Conservation (phyloP, 2,888 invertebrate species). For the Drymonia ruficornis region DNA sequence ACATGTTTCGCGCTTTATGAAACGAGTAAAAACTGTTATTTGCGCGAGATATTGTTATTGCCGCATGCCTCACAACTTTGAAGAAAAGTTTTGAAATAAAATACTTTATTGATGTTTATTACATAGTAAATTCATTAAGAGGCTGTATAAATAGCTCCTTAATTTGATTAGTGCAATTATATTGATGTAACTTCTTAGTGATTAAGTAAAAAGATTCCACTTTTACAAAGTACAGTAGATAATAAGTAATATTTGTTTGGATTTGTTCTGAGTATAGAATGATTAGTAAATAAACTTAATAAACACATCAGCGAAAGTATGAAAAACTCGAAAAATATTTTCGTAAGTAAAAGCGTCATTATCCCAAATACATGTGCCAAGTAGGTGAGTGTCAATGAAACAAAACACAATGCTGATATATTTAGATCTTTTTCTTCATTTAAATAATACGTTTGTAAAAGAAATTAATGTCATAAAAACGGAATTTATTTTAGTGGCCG, state of each 20-base stretch:
- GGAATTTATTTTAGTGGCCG: conserved; percentile 38
- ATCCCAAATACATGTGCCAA: conserved; percentile 63
- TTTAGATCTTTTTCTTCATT: conserved; percentile 36
- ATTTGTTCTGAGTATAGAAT: background rate
- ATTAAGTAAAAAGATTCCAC: background rate
- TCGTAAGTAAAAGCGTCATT: conserved; percentile 49
- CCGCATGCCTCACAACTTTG: conserved; percentile 12
- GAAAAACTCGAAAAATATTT: conserved; percentile 43
- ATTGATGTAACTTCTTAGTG: background rate
- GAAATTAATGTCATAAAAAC: conserved; percentile 47
- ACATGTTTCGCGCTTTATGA: conserved; percentile 38
- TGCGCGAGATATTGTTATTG: conserved; percentile 16
- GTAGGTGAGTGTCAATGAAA: conserved; percentile 76
- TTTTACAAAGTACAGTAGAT: too few relatives aligned
- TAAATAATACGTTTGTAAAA: conserved; percentile 32
- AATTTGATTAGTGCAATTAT: background rate
- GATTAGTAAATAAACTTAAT: conserved; percentile 16
- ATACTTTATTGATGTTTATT: conserved; percentile 25
- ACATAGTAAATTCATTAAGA: conserved; percentile 2
- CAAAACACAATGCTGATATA: conserved; percentile 50
- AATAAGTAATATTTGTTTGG: too few relatives aligned
- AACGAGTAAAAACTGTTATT: conserved; percentile 37
- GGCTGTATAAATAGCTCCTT: conserved; percentile 1
- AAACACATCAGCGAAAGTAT: conserved; percentile 38
- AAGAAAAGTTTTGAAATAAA: conserved; percentile 9